phyloP scores from a whole-genome alignment of 2,797 vertebrate species.

The Phalanger gymnotis region DNA sequence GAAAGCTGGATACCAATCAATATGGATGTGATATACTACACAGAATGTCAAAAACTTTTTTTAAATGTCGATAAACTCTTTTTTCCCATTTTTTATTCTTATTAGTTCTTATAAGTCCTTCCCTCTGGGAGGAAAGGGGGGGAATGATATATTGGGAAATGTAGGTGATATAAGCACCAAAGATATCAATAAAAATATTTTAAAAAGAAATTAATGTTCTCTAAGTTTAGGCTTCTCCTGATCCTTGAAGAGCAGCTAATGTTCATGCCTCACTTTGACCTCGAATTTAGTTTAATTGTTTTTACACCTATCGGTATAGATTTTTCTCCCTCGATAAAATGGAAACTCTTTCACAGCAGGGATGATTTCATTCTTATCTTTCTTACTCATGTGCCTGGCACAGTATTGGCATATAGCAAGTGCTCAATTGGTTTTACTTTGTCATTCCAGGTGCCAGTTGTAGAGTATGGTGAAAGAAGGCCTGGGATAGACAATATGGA shows the following conservation, averaged over 20 bases:
- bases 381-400: neutral
- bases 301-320: neutral
- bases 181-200: neutral
- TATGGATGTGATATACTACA: neutral
- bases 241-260: neutral
- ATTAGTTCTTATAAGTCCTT: too few relatives aligned
- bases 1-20: neutral
- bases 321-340: neutral
- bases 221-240: neutral
- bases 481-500: neutral
- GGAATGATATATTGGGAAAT: neutral
- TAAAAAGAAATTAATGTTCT: neutral
- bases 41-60: too few relatives aligned
- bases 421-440: neutral
- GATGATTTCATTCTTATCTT: neutral
- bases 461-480: neutral
- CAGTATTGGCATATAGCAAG: neutral
- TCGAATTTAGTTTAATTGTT: neutral
- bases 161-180: neutral
- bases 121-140: accelerated
- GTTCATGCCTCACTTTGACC: neutral
- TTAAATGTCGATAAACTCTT: neutral
- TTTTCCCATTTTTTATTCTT: neutral
- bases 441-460: neutral
- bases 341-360: neutral